A percentile compares a stretch with the other conserved stretches of the same genome.
Evolutionary conservation across 2,797 vertebrate species (phyloP).

Genomic region (Acestrorhynchus altus): DNA sequence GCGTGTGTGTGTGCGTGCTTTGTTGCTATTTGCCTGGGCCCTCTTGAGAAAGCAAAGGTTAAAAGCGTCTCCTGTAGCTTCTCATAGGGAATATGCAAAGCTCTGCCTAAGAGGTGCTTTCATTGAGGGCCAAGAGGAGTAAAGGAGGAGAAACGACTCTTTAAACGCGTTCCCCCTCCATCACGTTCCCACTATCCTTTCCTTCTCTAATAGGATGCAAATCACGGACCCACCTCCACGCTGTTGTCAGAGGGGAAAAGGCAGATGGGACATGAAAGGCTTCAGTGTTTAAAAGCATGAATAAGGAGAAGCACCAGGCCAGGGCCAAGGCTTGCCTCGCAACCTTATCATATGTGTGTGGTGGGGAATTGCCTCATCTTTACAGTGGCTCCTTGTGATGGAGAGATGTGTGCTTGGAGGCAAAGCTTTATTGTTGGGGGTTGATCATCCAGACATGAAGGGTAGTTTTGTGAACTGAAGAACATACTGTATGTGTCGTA

Average conservation of each 20-base stretch:
- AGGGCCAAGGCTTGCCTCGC: constrained; percentile 47
- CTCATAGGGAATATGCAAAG: constrained; percentile 76
- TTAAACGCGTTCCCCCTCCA: constrained; percentile 59
- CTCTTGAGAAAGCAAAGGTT: constrained; percentile 63
- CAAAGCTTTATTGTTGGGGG: constrained; percentile 35
- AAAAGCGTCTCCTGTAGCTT: constrained; percentile 70
- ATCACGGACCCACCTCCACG: constrained; percentile 60
- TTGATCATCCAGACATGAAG: background rate
- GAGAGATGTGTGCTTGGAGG: constrained; percentile 28
- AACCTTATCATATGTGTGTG: constrained; percentile 58
- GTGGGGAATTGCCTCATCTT: constrained; percentile 49
- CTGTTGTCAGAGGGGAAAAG: constrained; percentile 53
- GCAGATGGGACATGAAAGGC: constrained; percentile 62
- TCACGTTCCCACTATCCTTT: constrained; percentile 68
- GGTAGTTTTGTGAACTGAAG: no score
- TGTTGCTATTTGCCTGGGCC: constrained; percentile 42
- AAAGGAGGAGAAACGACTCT: constrained; percentile 61
- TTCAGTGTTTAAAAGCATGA: constrained; percentile 61
- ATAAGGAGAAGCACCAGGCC: constrained; percentile 53
- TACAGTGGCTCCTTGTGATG: constrained; percentile 40
- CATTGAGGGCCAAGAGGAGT: constrained; percentile 51
- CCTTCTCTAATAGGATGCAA: constrained; percentile 67
- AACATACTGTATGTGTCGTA: no score
- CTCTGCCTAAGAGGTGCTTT: constrained; percentile 68
- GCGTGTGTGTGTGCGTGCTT: constrained; percentile 38